phyloP scores from a whole-genome alignment of 1,140 invertebrate genomes.

The Mesaphorura yosii region DNA sequence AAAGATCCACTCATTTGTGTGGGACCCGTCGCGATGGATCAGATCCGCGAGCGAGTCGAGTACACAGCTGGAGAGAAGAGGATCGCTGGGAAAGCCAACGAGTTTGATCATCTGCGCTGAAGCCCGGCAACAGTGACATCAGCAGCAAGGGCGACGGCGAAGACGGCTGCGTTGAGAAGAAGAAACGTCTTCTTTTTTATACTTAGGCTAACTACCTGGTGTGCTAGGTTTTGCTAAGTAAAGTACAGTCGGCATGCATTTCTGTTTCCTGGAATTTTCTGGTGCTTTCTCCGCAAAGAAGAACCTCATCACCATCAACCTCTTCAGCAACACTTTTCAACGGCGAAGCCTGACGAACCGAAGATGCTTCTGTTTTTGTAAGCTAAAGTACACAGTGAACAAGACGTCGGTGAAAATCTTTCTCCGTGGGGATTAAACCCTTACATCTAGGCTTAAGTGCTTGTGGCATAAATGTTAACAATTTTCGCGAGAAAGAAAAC shows the following conservation, averaged over 20 bases:
- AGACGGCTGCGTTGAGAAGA: neutral
- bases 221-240: too few species aligned
- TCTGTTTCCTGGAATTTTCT: neutral
- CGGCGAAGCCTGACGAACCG: too few species aligned
- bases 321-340: too few species aligned
- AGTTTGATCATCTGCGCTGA: constrained; percentile 33
- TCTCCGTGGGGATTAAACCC: too few species aligned
- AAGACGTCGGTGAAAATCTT: too few species aligned
- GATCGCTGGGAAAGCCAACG: constrained; percentile 45
- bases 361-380: too few species aligned
- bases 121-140: neutral
- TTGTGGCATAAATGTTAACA: too few species aligned
- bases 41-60: constrained; percentile 55
- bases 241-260: too few species aligned
- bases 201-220: too few species aligned
- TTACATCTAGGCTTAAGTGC: too few species aligned
- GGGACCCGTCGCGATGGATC: constrained; percentile 65
- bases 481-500: too few species aligned
- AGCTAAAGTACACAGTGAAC: too few species aligned
- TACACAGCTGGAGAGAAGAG: constrained; percentile 67
- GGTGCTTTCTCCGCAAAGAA: neutral
- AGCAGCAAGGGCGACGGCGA: neutral
- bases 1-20: constrained; percentile 79
- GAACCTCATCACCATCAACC: neutral
- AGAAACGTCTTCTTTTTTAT: neutral